Evolutionary conservation across 1,140 invertebrate genomes (phyloP).

Genomic region (Scaptomyza pallida): DNA sequence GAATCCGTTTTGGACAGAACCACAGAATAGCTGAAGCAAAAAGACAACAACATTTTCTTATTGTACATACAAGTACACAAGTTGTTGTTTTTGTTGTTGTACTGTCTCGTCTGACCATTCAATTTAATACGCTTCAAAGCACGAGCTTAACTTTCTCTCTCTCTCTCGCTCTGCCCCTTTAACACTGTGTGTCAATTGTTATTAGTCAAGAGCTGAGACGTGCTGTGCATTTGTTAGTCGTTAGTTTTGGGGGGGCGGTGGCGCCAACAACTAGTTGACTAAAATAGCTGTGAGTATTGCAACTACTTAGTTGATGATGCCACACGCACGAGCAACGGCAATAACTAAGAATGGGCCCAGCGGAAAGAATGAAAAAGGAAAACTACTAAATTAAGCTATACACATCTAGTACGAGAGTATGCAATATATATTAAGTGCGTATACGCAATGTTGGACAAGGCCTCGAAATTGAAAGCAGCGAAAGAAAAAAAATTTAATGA

Average conservation of each 20-base stretch:
- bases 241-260: slow-evolving; percentile 22
- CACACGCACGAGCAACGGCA: neutral
- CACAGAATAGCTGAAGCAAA: slow-evolving; percentile 31
- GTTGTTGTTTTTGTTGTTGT: slow-evolving; percentile 2
- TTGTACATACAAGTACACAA: neutral
- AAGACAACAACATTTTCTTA: slow-evolving; percentile 12
- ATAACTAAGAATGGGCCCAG: neutral
- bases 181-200: too few species aligned
- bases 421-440: neutral
- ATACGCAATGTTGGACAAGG: slow-evolving; percentile 23
- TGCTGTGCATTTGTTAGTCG: slow-evolving; percentile 41
- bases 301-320: slow-evolving; percentile 13
- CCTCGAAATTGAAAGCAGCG: slow-evolving; percentile 16
- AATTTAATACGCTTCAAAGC: slow-evolving; percentile 47
- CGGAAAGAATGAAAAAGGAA: neutral
- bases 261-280: slow-evolving; percentile 25
- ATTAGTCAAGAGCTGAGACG: slow-evolving; percentile 24
- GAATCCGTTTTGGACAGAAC: slow-evolving; percentile 35
- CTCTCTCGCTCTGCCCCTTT: too few species aligned
- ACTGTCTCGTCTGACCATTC: slow-evolving; percentile 28
- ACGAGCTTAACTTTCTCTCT: slow-evolving; percentile 30
- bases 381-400: too few species aligned
- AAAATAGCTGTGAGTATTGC: slow-evolving; percentile 21
- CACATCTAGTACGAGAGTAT: too few species aligned
- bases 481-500: slow-evolving; percentile 37